Base-by-base conservation (phyloP, 2,113 vertebrate genomes). In the Candoia aspera region DNA sequence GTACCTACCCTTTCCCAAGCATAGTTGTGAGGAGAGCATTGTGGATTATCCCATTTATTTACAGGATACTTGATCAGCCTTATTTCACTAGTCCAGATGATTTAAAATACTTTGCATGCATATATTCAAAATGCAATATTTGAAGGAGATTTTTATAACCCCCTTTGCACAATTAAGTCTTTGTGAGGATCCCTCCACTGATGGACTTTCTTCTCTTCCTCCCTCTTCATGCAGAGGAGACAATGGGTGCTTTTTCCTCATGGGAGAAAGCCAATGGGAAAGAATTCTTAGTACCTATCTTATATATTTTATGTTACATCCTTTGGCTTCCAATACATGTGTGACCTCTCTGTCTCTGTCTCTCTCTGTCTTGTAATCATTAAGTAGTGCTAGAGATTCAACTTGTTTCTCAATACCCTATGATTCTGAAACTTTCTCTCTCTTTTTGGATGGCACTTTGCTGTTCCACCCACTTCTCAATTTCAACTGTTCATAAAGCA, bases 341-440 rank as follows among this genome's bases (percentile, higher is more conserved):
- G 0, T 88, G 84, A 86, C 26, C 55, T 4, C 33, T 37, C n/a
- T 8, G n/a, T 29, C 5, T 79, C 68, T 37, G 15, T 86, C 85
- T 33, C 29, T 89, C 89, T 37, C 29, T 9, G 13, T 58, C 37
- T 10, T 86, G 19, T 0, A 12, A 53, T 8, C 89, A 91, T 89
- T 0, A 0, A 9, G 49, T 33, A 15, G 15, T 42, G 19, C 93
- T 79, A 88, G 55, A 58, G 6, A 26, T 91, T 93, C 92, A 4
- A 0, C 90, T 95, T 54, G 54, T 10, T 93, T 90, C 2, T 23
- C 86, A 89, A n/a, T 62, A 13, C 42, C 0, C 62, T 2, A 15
- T 92, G 90, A 94, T 84, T 3, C 12, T 88, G 79, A 15, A 57
- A 91, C 62, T 92, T 13, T 64, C 0, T 60, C 29, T n/a, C 90